A percentile compares a stretch with the other conserved stretches of the same genome.
Evolutionary conservation across 1,140 invertebrate genomes (phyloP).

Genomic region (Galendromus occidentalis): DNA sequence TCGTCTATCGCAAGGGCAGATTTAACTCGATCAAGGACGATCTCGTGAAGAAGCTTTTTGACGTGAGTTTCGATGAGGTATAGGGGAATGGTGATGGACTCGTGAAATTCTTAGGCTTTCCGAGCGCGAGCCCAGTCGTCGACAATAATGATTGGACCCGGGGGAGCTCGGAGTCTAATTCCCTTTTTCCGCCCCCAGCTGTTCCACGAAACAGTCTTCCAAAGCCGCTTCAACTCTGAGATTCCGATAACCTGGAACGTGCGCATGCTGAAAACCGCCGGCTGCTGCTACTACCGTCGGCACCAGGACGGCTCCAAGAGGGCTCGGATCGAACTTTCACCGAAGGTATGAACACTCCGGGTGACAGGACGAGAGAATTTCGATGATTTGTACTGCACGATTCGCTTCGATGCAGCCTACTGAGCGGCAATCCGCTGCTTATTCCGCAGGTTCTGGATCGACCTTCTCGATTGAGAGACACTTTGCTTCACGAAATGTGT

Average conservation of each 20-base stretch:
- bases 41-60: background rate
- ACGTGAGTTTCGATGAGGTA: background rate
- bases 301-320: conserved; percentile 23
- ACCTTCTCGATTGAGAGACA: background rate
- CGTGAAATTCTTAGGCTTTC: background rate
- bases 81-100: background rate
- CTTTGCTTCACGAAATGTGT: background rate
- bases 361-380: no score
- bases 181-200: background rate
- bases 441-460: conserved; percentile 23
- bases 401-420: no score
- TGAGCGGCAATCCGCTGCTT: conserved; percentile 25
- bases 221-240: conserved; percentile 25
- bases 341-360: conserved; percentile 29
- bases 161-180: no score
- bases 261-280: conserved; percentile 54
- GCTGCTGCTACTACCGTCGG: conserved; percentile 37
- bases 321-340: conserved; percentile 37
- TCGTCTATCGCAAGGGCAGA: background rate
- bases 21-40: background rate
- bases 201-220: background rate
- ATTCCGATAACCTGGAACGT: conserved; percentile 52
- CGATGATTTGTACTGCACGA: no score
- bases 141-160: background rate
- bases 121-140: background rate